These are phyloP conservation scores for Zhuqinia jingwanae DNA, from an alignment of 2,888 invertebrate species.

Conservation along the genomic window DNA sequence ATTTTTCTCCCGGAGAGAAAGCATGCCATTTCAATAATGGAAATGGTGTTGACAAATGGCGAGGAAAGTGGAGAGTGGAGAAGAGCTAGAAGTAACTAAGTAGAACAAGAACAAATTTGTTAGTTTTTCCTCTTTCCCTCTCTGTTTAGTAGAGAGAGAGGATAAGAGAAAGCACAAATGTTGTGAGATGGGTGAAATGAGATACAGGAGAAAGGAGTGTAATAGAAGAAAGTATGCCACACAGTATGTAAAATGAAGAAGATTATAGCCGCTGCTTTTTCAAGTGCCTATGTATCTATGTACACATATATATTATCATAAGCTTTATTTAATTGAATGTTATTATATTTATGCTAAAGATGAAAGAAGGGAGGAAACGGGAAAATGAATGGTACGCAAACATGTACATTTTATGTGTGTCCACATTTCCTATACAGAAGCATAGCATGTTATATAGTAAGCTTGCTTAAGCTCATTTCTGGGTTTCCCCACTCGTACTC, in stretches of 20 bases:
- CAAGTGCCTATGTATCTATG: background rate
- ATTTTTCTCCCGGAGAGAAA: background rate
- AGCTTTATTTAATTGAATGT: background rate
- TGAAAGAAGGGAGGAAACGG: background rate
- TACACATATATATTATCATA: too few relatives aligned
- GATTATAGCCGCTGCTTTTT: background rate
- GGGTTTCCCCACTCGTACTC: slow-evolving; percentile 30
- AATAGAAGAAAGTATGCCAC: too few relatives aligned
- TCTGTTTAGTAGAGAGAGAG: background rate
- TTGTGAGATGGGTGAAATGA: background rate
- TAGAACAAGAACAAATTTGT: slow-evolving; percentile 31
- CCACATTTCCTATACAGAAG: background rate
- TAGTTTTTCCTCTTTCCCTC: background rate
- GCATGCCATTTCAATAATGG: slow-evolving; percentile 37
- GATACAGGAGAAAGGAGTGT: too few relatives aligned
- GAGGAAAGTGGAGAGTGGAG: background rate
- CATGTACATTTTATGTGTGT: background rate
- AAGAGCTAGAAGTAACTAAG: slow-evolving; percentile 1
- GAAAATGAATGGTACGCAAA: background rate
- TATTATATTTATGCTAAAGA: slow-evolving; percentile 20
- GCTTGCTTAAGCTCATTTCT: background rate
- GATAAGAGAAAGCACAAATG: slow-evolving; percentile 13
- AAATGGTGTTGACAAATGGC: slow-evolving; percentile 22
- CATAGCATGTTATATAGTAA: too few relatives aligned
- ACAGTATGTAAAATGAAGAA: slow-evolving; percentile 5